These are phyloP conservation scores for Phengaris arion DNA, from an alignment of 2,888 invertebrate genomes.

Conservation along the genomic window DNA sequence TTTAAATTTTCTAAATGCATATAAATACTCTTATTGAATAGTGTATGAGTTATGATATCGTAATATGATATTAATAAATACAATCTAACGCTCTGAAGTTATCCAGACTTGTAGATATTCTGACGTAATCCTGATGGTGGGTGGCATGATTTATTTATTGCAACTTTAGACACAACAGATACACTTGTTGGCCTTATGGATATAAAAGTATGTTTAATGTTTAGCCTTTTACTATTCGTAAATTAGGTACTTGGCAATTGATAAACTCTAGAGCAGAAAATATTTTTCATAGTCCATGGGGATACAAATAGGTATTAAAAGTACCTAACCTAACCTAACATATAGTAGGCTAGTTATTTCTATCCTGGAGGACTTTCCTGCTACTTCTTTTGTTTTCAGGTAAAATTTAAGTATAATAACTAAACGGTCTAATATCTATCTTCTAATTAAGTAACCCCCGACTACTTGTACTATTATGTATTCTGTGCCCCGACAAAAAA, in stretches of 20 bases:
- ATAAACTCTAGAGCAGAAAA: background rate
- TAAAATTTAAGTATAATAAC: too few relatives aligned
- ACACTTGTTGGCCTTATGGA: background rate
- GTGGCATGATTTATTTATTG: background rate
- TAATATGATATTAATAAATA: background rate
- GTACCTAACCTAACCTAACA: too few relatives aligned
- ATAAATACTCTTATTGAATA: background rate
- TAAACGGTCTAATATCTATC: too few relatives aligned
- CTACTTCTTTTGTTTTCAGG: too few relatives aligned
- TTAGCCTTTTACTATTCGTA: background rate
- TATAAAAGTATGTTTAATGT: background rate
- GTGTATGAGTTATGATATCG: background rate
- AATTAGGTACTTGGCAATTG: background rate
- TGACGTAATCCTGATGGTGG: constrained; percentile 3
- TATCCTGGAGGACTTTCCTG: too few relatives aligned
- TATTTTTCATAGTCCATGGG: background rate
- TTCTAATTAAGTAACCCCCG: too few relatives aligned
- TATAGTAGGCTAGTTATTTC: too few relatives aligned
- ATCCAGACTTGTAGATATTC: constrained; percentile 5
- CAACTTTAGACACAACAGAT: background rate
- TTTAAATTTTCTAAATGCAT: background rate
- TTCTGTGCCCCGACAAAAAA: too few relatives aligned
- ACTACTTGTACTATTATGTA: too few relatives aligned
- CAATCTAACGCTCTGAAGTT: constrained; percentile 1
- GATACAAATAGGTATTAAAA: background rate